Percentiles rank a stretch among this genome's conserved stretches.
Conservation (phyloP, 2,113 vertebrate species). For the Elephas maximus region DNA sequence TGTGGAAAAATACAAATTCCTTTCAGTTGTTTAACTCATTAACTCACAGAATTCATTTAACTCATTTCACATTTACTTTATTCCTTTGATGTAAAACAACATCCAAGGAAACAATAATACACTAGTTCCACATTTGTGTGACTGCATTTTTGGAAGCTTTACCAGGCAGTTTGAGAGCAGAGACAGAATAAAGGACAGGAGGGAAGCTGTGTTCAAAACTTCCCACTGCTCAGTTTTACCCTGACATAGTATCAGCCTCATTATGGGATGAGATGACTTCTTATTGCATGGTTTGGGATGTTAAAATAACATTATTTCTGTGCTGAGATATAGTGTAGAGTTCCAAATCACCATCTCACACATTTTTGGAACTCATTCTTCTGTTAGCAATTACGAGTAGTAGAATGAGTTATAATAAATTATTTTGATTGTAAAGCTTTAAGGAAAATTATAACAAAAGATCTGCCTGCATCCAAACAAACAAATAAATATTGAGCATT, state of each 20-base stretch:
- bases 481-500: not conserved
- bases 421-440: conserved; percentile 35
- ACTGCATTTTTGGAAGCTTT: not conserved
- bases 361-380: not conserved
- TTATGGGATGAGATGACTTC: not conserved
- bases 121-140: not conserved
- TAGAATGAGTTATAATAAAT: conserved; percentile 31
- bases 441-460: not conserved
- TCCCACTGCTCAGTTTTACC: not conserved
- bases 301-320: conserved; percentile 31
- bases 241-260: conserved; percentile 2
- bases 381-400: conserved; percentile 7
- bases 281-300: not conserved
- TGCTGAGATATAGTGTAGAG: conserved; percentile 3
- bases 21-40: conserved; percentile 21
- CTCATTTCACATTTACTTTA: not conserved
- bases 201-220: conserved; percentile 27
- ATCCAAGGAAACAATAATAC: not conserved
- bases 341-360: not conserved
- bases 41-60: not conserved
- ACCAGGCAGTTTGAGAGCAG: not conserved
- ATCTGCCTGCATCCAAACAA: not conserved
- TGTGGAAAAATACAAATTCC: not conserved
- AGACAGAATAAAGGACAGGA: not conserved
- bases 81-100: conserved; percentile 37